phyloP scores from a whole-genome alignment of 2,797 vertebrate species.

The Diplodus puntazzo region DNA sequence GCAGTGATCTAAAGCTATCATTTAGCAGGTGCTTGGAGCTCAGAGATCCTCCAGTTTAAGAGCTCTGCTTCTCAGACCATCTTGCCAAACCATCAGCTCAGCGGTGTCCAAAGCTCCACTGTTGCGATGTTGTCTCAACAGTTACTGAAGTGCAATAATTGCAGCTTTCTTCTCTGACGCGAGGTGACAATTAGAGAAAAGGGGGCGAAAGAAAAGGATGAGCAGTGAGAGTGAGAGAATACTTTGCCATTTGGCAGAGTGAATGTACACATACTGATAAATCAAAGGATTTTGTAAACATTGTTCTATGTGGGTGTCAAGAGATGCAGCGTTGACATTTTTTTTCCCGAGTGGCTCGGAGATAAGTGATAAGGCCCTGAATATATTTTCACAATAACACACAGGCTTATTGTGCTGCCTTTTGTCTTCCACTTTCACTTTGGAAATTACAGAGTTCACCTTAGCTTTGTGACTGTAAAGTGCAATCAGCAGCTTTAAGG shows the following conservation, averaged over 20 bases:
- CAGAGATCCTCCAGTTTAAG: constrained; percentile 62
- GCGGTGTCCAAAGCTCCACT: constrained; percentile 77
- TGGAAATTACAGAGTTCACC: constrained; percentile 47
- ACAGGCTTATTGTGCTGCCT: constrained; percentile 26
- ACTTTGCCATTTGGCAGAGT: constrained; percentile 76
- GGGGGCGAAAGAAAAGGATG: constrained; percentile 63
- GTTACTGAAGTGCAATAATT: constrained; percentile 87
- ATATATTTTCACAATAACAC: constrained; percentile 60
- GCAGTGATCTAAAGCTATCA: constrained; percentile 59
- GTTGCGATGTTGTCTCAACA: constrained; percentile 86
- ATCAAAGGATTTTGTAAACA: constrained; percentile 70
- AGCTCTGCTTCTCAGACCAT: constrained; percentile 65
- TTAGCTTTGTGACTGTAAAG: constrained; percentile 35
- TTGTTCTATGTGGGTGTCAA: constrained; percentile 68
- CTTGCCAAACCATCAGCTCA: constrained; percentile 73
- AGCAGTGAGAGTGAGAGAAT: constrained; percentile 71
- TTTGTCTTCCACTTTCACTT: constrained; percentile 42
- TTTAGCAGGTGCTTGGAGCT: constrained; percentile 71
- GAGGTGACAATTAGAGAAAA: constrained; percentile 81
- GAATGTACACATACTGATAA: constrained; percentile 56
- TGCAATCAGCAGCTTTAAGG: constrained; percentile 61
- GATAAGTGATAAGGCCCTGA: constrained; percentile 56
- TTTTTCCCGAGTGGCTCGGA: constrained; percentile 22
- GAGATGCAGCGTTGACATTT: constrained; percentile 63
- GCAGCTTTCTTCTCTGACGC: constrained; percentile 84